Evolutionary conservation across 2,797 vertebrate species (phyloP).

Genomic region (Cetoscarus ocellatus): DNA sequence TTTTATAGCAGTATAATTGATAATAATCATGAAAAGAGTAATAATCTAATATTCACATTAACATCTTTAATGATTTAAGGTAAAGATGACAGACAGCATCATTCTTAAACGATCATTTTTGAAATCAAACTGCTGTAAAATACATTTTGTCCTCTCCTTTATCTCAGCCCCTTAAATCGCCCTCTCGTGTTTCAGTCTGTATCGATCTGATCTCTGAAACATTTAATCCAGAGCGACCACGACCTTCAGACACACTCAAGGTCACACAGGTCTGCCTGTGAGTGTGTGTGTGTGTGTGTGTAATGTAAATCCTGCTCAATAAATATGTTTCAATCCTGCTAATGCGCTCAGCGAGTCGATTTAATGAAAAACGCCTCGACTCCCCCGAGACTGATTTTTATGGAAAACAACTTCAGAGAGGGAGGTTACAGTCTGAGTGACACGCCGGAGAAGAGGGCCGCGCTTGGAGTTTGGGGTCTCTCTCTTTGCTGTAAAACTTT

Average conservation of each 20-base stretch:
- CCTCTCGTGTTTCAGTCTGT: neutral
- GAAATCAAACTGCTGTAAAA: too few species aligned
- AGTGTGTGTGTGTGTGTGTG: conserved; percentile 6
- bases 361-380: conserved; percentile 50
- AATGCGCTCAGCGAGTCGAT: conserved; percentile 53
- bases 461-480: conserved; percentile 56
- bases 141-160: too few species aligned
- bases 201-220: conserved; percentile 20
- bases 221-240: conserved; percentile 19
- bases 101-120: too few species aligned
- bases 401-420: conserved; percentile 47
- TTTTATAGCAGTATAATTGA: too few species aligned
- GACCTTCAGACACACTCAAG: conserved; percentile 58
- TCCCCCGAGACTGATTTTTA: conserved; percentile 44
- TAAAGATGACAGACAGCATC: too few species aligned
- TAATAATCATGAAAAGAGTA: too few species aligned
- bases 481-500: conserved; percentile 80
- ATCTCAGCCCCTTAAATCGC: too few species aligned
- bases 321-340: conserved; percentile 64
- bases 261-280: conserved; percentile 35
- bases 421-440: conserved; percentile 19
- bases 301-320: conserved; percentile 62
- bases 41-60: too few species aligned
- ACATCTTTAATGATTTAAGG: too few species aligned
- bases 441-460: neutral